These are phyloP conservation scores for Lasioglossum pauxillum DNA, from an alignment of 2,888 invertebrate species.

Conservation along the genomic window DNA sequence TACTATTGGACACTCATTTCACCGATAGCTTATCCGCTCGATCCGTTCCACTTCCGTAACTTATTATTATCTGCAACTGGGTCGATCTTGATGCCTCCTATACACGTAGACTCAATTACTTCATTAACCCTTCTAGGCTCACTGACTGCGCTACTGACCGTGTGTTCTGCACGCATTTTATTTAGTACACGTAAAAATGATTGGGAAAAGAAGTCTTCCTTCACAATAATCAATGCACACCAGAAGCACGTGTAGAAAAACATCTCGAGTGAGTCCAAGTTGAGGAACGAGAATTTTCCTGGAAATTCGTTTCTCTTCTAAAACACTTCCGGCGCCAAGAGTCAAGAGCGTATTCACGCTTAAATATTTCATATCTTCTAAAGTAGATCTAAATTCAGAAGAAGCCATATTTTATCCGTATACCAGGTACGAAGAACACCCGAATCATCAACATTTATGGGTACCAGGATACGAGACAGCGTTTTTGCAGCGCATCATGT, in stretches of 20 bases:
- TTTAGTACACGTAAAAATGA: neutral
- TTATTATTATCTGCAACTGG: slow-evolving; percentile 70
- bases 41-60: slow-evolving; percentile 62
- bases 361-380: neutral
- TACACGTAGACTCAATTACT: slow-evolving; percentile 33
- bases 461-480: neutral
- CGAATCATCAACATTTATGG: neutral
- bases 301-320: neutral
- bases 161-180: too few relatives aligned
- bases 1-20: slow-evolving; percentile 31
- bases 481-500: neutral
- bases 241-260: too few relatives aligned
- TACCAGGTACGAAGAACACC: neutral
- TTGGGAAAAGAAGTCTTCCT: neutral
- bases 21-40: slow-evolving; percentile 60
- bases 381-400: neutral
- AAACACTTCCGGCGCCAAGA: neutral
- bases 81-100: slow-evolving; percentile 71
- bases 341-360: neutral
- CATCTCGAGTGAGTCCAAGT: neutral
- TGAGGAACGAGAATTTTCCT: neutral
- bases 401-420: neutral
- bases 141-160: neutral
- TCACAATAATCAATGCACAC: too few relatives aligned
- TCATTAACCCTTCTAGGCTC: slow-evolving; percentile 35